Conservation (phyloP, 23 tunicate species). For the Trididemnum nubilum region DNA sequence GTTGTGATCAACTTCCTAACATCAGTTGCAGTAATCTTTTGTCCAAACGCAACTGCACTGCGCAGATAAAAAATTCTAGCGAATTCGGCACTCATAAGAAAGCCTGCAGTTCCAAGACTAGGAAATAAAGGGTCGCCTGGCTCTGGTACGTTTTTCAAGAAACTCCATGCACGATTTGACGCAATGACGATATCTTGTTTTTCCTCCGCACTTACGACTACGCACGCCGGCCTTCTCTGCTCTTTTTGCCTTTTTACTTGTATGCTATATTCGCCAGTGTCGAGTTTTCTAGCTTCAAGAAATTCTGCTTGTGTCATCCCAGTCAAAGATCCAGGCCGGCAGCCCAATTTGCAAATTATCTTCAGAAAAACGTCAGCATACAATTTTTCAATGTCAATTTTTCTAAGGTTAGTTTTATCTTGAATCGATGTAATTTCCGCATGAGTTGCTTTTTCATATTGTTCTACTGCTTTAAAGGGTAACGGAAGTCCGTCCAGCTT, state of each 20-base stretch:
- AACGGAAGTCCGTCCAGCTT: not conserved
- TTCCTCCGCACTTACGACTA: not conserved
- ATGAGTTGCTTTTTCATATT: too few species aligned
- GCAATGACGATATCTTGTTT: not conserved
- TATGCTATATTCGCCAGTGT: not conserved
- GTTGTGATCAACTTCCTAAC: not conserved
- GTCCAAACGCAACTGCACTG: not conserved
- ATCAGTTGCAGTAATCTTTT: not conserved
- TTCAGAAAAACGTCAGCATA: not conserved
- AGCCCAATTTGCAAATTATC: not conserved
- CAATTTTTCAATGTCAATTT: not conserved
- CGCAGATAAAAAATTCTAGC: not conserved
- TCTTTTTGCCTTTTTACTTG: not conserved
- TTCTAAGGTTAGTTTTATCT: not conserved
- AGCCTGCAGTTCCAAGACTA: not conserved
- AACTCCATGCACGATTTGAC: not conserved
- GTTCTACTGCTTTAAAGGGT: not conserved
- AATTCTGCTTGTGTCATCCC: not conserved
- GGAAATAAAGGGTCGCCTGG: not conserved
- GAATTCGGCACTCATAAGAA: not conserved
- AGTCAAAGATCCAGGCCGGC: not conserved
- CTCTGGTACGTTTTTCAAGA: not conserved
- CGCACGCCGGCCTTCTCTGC: not conserved
- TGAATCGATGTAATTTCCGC: too few species aligned
- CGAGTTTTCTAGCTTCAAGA: not conserved